phyloP scores from a whole-genome alignment of 2,113 vertebrate species.

The Morone chrysops region DNA sequence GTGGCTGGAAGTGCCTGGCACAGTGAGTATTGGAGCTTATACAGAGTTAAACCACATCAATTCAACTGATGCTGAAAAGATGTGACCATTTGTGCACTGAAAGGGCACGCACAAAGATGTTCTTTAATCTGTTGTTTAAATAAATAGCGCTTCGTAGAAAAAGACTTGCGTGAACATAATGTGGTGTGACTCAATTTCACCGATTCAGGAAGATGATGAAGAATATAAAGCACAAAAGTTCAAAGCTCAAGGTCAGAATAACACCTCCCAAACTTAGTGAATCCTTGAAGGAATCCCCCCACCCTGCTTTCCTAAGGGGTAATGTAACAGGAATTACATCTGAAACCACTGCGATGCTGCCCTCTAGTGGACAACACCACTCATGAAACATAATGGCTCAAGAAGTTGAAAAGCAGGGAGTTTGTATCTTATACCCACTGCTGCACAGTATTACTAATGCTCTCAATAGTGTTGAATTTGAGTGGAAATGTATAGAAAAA shows the following conservation, averaged over 20 bases:
- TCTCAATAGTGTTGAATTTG: conserved; percentile 42
- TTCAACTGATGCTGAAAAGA: neutral
- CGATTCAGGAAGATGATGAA: neutral
- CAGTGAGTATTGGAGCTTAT: conserved; percentile 23
- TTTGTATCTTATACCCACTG: neutral
- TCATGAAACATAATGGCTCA: conserved; percentile 2
- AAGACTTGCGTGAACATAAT: neutral
- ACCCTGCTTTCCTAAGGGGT: neutral
- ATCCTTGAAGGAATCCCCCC: conserved; percentile 3
- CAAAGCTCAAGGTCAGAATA: conserved; percentile 8
- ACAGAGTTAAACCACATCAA: conserved; percentile 1
- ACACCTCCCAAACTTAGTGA: conserved; percentile 40
- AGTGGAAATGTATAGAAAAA: conserved; percentile 22
- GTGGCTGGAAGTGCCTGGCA: conserved; percentile 65
- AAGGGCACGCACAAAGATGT: neutral
- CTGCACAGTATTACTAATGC: neutral
- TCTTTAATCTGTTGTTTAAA: conserved; percentile 41
- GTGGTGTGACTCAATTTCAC: neutral
- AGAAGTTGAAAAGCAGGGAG: neutral
- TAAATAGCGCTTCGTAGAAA: conserved; percentile 51
- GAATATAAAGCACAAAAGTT: conserved; percentile 17
- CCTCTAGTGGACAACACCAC: conserved; percentile 60
- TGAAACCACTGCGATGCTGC: conserved; percentile 37
- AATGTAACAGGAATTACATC: conserved; percentile 23
- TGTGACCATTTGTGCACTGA: conserved; percentile 17